phyloP scores from a whole-genome alignment of 1,140 invertebrate genomes.

The fruit fly (Drosophila melanogaster) region DNA sequence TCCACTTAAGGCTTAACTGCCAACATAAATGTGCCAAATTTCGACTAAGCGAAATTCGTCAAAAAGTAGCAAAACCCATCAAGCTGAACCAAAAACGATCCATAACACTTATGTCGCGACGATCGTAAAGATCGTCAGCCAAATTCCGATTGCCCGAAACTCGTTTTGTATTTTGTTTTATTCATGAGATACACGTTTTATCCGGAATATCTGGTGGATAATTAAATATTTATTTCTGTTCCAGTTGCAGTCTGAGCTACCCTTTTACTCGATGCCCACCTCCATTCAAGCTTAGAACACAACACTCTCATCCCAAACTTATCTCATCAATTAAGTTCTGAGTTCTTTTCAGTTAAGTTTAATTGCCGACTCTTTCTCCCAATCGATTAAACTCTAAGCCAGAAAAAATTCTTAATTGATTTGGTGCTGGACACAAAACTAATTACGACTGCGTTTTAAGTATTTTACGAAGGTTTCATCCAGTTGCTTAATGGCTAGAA shows the following conservation, averaged over 20 bases:
- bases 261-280: constrained; percentile 16
- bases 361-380: constrained; percentile 43
- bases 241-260: constrained; percentile 40
- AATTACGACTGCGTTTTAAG: constrained; percentile 62
- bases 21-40: constrained; percentile 48
- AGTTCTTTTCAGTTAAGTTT: constrained; percentile 59
- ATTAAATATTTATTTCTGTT: constrained; percentile 49
- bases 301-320: constrained; percentile 23
- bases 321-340: constrained; percentile 69
- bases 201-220: constrained; percentile 42
- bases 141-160: constrained; percentile 29
- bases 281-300: constrained; percentile 27
- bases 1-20: constrained; percentile 56
- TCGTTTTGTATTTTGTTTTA: constrained; percentile 45
- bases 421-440: constrained; percentile 60
- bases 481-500: constrained; percentile 32
- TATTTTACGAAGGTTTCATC: constrained; percentile 45
- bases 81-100: constrained; percentile 32
- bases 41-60: constrained; percentile 47
- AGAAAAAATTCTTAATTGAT: constrained; percentile 71
- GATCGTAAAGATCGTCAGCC: constrained; percentile 55
- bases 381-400: constrained; percentile 64
- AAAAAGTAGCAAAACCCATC: constrained; percentile 43
- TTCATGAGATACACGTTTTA: constrained; percentile 34
- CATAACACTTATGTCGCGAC: constrained; percentile 48